phyloP scores from a whole-genome alignment of 2,888 invertebrate genomes.

The Apotomis capreana region DNA sequence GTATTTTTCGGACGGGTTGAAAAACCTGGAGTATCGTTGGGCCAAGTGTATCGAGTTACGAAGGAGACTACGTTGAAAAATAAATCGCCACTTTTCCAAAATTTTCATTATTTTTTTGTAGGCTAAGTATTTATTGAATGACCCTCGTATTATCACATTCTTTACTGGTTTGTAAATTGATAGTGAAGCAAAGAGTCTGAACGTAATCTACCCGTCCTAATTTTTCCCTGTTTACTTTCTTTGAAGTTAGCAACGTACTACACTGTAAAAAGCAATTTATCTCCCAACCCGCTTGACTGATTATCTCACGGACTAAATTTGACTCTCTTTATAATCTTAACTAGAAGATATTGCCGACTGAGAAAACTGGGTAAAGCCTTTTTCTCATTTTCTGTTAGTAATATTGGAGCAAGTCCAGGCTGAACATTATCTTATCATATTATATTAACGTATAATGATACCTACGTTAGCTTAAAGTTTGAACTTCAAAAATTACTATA shows the following conservation, averaged over 20 bases:
- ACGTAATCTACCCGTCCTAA: not conserved
- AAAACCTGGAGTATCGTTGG: no score
- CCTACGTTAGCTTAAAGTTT: not conserved
- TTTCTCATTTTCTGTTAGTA: not conserved
- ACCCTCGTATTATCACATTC: not conserved
- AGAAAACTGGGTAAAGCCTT: not conserved
- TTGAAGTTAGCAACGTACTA: conserved; percentile 17
- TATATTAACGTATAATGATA: conserved; percentile 3
- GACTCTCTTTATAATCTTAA: conserved; percentile 13
- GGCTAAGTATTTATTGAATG: no score
- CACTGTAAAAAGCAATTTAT: conserved; percentile 20
- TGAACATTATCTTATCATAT: conserved; percentile 7
- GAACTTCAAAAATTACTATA: not conserved
- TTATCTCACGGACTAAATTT: conserved; percentile 22
- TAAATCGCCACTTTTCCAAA: no score
- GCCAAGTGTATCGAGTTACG: no score
- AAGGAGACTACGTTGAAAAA: no score
- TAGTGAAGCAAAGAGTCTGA: not conserved
- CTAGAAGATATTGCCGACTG: not conserved
- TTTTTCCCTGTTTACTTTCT: conserved; percentile 3
- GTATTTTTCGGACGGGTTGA: no score
- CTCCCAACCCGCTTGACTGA: conserved; percentile 11
- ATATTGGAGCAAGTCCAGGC: conserved; percentile 4
- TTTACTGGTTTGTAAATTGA: not conserved
- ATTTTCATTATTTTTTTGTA: no score